Evolutionary conservation across 2,888 invertebrate species (phyloP).

Genomic region (Callyntrura sp.): DNA sequence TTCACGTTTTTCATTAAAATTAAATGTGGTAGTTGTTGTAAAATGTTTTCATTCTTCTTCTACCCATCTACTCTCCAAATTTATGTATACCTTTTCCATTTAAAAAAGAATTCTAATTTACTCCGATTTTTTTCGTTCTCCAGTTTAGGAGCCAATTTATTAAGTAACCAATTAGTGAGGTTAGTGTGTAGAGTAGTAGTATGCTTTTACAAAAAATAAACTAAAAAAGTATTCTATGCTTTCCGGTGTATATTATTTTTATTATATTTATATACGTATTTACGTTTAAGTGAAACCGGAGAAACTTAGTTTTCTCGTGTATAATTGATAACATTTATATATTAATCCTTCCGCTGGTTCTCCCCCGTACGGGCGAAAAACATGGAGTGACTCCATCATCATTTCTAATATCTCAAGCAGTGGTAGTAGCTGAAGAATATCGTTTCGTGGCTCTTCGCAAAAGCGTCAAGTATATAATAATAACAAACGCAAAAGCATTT

Average conservation of each 20-base stretch:
- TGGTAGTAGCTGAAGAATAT: not conserved
- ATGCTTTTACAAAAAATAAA: not conserved
- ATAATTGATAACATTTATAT: not conserved
- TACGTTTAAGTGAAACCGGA: conserved; percentile 17
- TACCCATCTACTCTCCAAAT: conserved; percentile 46
- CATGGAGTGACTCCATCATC: conserved; percentile 59
- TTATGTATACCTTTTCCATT: conserved; percentile 34
- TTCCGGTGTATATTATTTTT: not conserved
- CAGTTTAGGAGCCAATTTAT: conserved; percentile 61
- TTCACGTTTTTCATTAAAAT: conserved; percentile 67
- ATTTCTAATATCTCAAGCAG: conserved; percentile 57
- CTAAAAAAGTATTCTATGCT: not conserved
- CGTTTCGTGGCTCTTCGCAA: conserved; percentile 63
- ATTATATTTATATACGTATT: not conserved
- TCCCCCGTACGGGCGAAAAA: conserved; percentile 12
- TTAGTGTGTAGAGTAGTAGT: conserved; percentile 1
- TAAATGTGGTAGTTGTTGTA: conserved; percentile 19
- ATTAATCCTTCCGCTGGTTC: conserved; percentile 35
- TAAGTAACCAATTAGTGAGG: conserved; percentile 69
- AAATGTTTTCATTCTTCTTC: too few relatives aligned
- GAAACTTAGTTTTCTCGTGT: not conserved
- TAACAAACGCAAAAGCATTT: conserved; percentile 73
- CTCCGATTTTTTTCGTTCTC: conserved; percentile 55
- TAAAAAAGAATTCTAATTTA: conserved; percentile 59
- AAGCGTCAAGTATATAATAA: conserved; percentile 75